Evolutionary conservation across 37 sponge, comb jelly and placozoan genomes (phyloP).

Genomic region (Haliclona indistincta): DNA sequence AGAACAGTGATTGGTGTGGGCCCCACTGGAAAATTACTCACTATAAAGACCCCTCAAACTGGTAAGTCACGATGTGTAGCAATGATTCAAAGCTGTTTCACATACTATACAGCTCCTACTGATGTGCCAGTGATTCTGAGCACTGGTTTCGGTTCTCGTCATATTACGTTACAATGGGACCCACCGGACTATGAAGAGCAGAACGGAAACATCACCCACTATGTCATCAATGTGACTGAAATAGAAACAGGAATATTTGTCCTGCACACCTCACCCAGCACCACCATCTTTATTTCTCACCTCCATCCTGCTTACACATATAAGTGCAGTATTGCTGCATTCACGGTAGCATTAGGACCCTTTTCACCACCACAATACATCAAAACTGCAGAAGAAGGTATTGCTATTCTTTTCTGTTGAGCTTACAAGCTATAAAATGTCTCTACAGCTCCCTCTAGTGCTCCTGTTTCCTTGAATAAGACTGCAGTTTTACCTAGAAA

Average conservation of each 20-base stretch:
- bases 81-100: background rate
- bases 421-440: background rate
- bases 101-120: background rate
- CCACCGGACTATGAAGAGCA: conserved; percentile 14
- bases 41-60: no score
- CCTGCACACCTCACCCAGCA: background rate
- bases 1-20: conserved; percentile 14
- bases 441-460: conserved; percentile 6
- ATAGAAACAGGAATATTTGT: background rate
- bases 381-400: conserved; percentile 41
- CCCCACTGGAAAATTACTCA: no score
- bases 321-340: conserved; percentile 27
- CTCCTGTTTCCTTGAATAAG: conserved; percentile 16
- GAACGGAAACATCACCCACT: conserved; percentile 22
- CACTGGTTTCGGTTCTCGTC: no score
- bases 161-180: background rate
- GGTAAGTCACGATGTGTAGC: no score
- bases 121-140: no score
- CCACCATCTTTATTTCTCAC: background rate
- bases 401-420: background rate
- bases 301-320: conserved; percentile 64
- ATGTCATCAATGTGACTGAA: conserved; percentile 19
- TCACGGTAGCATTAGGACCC: conserved; percentile 31
- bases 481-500: background rate
- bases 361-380: conserved; percentile 7